phyloP scores from a whole-genome alignment of 2,113 vertebrate species.

The Channa maculata region DNA sequence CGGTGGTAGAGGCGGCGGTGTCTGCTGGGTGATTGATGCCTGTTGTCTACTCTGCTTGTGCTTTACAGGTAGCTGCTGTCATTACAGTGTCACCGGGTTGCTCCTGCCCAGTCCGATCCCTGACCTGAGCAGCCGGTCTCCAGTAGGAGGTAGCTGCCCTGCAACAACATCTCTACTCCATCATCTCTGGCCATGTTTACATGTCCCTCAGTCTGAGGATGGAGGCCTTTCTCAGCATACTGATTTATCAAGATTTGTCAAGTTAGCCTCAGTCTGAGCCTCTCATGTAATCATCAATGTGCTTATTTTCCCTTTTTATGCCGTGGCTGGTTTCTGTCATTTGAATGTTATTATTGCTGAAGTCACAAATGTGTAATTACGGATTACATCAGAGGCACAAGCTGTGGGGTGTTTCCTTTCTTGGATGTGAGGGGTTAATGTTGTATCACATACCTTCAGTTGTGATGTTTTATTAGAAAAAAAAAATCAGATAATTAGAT shows the following conservation, averaged over 20 bases:
- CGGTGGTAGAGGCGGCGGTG: not conserved
- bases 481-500: slow-evolving; percentile 7
- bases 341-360: slow-evolving; percentile 5
- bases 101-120: slow-evolving; percentile 47
- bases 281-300: slow-evolving; percentile 35
- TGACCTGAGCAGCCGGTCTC: slow-evolving; percentile 64
- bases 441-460: slow-evolving; percentile 2
- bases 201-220: slow-evolving; percentile 27
- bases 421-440: slow-evolving; percentile 11
- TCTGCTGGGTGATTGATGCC: slow-evolving; percentile 59
- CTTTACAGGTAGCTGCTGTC: slow-evolving; percentile 71
- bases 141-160: slow-evolving; percentile 50
- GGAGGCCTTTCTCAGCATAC: slow-evolving; percentile 27
- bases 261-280: slow-evolving; percentile 15
- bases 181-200: slow-evolving; percentile 56
- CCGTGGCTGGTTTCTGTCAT: slow-evolving; percentile 1
- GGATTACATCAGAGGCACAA: slow-evolving; percentile 12
- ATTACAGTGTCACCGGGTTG: slow-evolving; percentile 39
- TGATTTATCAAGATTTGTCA: not conserved
- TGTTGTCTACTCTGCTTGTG: slow-evolving; percentile 67
- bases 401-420: slow-evolving; percentile 21
- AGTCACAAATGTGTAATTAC: slow-evolving; percentile 21
- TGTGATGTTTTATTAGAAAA: slow-evolving; percentile 19
- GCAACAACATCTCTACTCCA: slow-evolving; percentile 52
- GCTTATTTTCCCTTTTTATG: not conserved